Evolutionary conservation across 2,113 vertebrate species (phyloP).

Genomic region (Callospermophilus lateralis): DNA sequence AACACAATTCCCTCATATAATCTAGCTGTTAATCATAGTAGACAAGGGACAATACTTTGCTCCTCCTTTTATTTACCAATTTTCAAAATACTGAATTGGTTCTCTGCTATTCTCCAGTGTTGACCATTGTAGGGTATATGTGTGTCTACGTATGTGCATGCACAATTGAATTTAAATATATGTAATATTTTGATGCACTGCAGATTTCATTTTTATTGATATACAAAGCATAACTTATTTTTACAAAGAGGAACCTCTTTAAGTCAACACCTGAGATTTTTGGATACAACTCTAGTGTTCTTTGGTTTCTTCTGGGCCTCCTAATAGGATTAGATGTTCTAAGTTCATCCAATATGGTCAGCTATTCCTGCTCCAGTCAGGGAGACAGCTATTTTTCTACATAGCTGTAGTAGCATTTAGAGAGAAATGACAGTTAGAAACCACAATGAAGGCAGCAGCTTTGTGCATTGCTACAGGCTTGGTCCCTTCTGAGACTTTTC

Average conservation of each 20-base stretch:
- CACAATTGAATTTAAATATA: background rate
- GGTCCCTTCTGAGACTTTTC: background rate
- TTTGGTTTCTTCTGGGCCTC: background rate
- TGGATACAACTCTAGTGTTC: background rate
- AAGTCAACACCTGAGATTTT: background rate
- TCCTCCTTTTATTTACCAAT: background rate
- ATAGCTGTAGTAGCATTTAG: background rate
- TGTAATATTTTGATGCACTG: background rate
- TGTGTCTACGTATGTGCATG: background rate
- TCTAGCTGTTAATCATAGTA: background rate
- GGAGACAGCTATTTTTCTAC: conserved; percentile 4
- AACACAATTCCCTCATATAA: background rate
- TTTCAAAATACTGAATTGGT: background rate
- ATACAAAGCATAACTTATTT: background rate
- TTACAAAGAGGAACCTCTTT: background rate
- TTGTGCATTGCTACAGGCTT: background rate
- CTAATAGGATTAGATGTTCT: background rate
- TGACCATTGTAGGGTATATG: background rate
- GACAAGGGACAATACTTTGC: background rate
- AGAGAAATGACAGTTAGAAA: background rate
- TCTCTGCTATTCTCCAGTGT: background rate
- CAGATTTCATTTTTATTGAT: background rate
- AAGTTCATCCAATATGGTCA: background rate
- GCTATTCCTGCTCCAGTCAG: background rate
- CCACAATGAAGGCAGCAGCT: background rate